phyloP scores from a whole-genome alignment of 2,888 invertebrate species.

The Podabrus alpinus region DNA sequence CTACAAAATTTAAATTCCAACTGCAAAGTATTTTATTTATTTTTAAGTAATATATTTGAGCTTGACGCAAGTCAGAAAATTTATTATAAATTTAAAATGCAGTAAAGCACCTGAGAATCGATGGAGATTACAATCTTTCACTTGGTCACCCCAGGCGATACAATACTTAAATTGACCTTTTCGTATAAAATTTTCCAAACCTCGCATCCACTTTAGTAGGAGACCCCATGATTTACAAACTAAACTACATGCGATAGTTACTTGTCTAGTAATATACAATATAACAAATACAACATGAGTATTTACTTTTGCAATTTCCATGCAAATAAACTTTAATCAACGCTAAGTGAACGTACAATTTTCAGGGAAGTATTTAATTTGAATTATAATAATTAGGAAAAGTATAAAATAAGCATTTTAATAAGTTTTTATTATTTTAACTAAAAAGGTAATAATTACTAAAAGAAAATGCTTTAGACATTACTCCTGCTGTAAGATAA shows the following conservation, averaged over 20 bases:
- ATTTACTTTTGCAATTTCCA: background rate
- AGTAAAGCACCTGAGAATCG: constrained; percentile 25
- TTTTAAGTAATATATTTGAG: constrained; percentile 1
- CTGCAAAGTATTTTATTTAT: background rate
- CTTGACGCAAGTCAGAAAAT: constrained; percentile 9
- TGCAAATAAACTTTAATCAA: background rate
- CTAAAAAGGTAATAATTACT: background rate
- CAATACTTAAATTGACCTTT: constrained; percentile 21
- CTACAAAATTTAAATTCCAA: background rate
- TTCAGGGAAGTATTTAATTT: background rate
- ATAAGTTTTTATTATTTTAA: background rate
- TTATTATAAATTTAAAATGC: constrained; percentile 24
- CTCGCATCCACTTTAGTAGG: background rate
- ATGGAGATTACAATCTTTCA: constrained; percentile 25
- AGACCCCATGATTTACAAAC: background rate
- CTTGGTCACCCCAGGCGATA: constrained; percentile 12
- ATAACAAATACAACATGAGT: background rate
- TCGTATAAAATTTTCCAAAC: constrained; percentile 10
- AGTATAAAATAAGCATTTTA: background rate
- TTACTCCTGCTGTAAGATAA: background rate
- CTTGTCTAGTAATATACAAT: background rate
- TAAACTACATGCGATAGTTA: background rate
- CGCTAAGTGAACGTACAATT: background rate
- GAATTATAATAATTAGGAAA: background rate
- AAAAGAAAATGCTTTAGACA: background rate